A percentile compares a stretch with the other conserved stretches of the same genome.
phyloP scores from a whole-genome alignment of 2,888 invertebrate genomes.

The Acholoe squamosa region DNA sequence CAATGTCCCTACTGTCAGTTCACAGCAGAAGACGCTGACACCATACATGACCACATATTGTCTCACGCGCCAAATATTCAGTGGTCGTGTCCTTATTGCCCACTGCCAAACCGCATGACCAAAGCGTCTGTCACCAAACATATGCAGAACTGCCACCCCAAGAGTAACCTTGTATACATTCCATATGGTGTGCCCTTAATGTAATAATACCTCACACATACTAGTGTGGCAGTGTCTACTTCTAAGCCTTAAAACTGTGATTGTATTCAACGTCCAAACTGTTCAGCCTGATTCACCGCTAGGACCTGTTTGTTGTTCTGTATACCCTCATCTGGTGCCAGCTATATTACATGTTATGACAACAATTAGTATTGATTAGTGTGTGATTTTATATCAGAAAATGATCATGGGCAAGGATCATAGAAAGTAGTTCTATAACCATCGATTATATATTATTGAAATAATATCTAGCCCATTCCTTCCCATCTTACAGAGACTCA shows the following conservation, averaged over 20 bases:
- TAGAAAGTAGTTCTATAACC: too few relatives aligned
- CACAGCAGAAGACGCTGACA: constrained; percentile 48
- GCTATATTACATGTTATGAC: too few relatives aligned
- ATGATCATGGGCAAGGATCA: too few relatives aligned
- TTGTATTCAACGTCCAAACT: neutral
- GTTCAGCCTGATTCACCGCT: too few relatives aligned
- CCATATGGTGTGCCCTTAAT: constrained; percentile 62
- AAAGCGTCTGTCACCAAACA: constrained; percentile 49
- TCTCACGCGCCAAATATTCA: constrained; percentile 52
- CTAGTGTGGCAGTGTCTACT: too few relatives aligned
- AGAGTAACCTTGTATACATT: constrained; percentile 46
- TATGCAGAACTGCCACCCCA: constrained; percentile 59
- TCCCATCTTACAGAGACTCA: too few relatives aligned
- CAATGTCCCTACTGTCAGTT: constrained; percentile 57
- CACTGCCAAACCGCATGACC: constrained; percentile 38
- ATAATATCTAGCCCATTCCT: too few relatives aligned
- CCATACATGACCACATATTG: constrained; percentile 59
- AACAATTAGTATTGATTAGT: too few relatives aligned
- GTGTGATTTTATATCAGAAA: too few relatives aligned
- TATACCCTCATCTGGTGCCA: too few relatives aligned
- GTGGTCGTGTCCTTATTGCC: constrained; percentile 63
- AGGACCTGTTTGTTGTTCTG: too few relatives aligned
- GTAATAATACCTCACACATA: neutral
- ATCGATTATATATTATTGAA: too few relatives aligned
- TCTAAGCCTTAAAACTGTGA: constrained; percentile 12